Conservation (phyloP, 2,797 vertebrate species). For the Phaenicophaeus curvirostris region DNA sequence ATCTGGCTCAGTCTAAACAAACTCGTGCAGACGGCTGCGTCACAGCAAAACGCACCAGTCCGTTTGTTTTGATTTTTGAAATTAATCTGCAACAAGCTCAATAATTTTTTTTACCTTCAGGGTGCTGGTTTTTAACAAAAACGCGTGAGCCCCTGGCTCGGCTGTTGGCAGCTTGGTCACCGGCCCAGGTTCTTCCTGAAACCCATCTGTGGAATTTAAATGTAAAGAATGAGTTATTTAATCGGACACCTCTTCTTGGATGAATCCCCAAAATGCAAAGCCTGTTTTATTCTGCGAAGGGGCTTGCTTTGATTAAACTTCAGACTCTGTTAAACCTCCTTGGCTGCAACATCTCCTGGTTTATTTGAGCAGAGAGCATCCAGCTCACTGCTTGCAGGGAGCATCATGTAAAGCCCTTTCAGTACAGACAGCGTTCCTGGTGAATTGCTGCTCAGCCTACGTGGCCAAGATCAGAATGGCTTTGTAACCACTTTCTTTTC, state of each 20-base stretch:
- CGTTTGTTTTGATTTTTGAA: constrained; percentile 26
- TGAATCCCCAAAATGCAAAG: neutral
- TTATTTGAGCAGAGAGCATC: neutral
- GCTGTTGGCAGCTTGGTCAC: constrained; percentile 44
- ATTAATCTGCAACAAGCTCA: neutral
- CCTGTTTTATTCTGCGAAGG: neutral
- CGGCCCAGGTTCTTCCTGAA: neutral
- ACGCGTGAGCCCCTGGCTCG: neutral
- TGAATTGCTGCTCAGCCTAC: neutral
- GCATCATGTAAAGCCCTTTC: neutral
- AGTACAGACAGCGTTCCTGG: accelerated
- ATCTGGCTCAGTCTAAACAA: constrained; percentile 11
- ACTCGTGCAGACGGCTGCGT: neutral
- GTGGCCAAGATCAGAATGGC: neutral
- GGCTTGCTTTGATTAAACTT: neutral
- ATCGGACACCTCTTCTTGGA: constrained; percentile 35
- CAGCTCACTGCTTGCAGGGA: neutral
- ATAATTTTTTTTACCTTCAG: constrained; percentile 11
- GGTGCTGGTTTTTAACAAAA: constrained; percentile 34
- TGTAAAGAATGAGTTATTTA: constrained; percentile 32
- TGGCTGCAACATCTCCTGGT: neutral
- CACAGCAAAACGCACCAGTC: neutral
- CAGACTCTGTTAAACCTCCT: neutral
- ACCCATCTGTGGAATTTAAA: constrained; percentile 21
- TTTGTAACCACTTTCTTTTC: constrained; percentile 14